Evolutionary conservation across 2,888 invertebrate species (phyloP).

Genomic region (Nudaria mundana): DNA sequence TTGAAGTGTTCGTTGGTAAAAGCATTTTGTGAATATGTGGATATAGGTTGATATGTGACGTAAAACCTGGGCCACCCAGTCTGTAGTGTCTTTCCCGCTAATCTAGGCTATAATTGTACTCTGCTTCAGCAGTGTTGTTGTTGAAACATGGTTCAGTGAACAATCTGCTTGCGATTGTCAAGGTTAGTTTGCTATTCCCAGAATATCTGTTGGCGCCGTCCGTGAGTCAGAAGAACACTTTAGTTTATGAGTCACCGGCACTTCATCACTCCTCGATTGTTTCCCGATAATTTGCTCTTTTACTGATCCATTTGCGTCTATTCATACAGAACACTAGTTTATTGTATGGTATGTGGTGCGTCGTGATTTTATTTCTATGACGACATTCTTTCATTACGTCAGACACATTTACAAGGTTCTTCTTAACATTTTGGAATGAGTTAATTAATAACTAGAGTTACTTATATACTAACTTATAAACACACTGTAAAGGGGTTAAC

Average conservation of each 20-base stretch:
- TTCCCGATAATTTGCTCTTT: constrained; percentile 60
- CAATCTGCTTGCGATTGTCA: constrained; percentile 50
- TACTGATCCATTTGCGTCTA: constrained; percentile 46
- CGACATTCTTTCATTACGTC: background rate
- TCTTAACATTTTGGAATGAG: too few relatives aligned
- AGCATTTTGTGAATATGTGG: too few relatives aligned
- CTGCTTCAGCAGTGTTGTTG: too few relatives aligned
- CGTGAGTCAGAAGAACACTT: constrained; percentile 61
- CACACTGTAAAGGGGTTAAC: too few relatives aligned
- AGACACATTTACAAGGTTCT: background rate
- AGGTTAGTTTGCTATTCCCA: constrained; percentile 69
- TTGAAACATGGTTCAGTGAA: constrained; percentile 22
- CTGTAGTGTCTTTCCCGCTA: too few relatives aligned
- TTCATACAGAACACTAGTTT: constrained; percentile 29
- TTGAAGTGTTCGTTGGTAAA: too few relatives aligned
- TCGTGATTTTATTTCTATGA: background rate
- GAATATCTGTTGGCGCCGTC: constrained; percentile 67
- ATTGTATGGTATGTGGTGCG: constrained; percentile 17
- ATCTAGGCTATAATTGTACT: too few relatives aligned
- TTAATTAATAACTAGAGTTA: too few relatives aligned
- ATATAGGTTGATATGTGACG: too few relatives aligned
- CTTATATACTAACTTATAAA: too few relatives aligned
- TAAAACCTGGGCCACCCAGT: too few relatives aligned
- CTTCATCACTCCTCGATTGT: constrained; percentile 58
- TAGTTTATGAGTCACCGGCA: constrained; percentile 53